Conservation (phyloP, 2,797 vertebrate genomes). For the Malacoraja senta region DNA sequence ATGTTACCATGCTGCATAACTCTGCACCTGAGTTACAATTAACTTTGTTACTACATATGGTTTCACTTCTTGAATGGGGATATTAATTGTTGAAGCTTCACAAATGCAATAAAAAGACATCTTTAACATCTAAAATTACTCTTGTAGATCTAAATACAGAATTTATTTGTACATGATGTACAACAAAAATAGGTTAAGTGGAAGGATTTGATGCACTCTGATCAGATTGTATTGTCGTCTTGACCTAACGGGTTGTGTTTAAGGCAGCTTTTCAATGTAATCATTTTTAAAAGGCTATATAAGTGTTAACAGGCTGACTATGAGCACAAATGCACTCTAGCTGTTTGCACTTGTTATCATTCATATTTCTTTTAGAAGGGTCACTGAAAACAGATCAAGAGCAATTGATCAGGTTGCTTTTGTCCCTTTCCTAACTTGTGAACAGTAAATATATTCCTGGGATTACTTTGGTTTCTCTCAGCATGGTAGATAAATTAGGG, state of each 20-base stretch:
- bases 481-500: background rate
- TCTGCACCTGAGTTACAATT: background rate
- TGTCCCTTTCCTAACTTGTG: background rate
- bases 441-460: background rate
- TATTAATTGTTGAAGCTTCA: background rate
- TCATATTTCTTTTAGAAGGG: background rate
- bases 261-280: background rate
- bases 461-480: background rate
- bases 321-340: background rate
- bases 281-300: background rate
- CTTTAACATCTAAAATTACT: background rate
- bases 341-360: background rate
- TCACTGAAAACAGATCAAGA: background rate
- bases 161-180: background rate
- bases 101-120: too few species aligned
- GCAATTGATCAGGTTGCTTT: background rate
- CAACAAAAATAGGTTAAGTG: background rate
- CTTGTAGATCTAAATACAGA: background rate
- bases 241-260: background rate
- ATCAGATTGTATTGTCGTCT: background rate
- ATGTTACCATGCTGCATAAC: too few species aligned
- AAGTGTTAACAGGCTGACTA: background rate
- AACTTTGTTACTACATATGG: background rate
- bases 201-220: background rate
- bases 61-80: background rate